Evolutionary conservation across 2,888 invertebrate species (phyloP).

Genomic region (Lithophane ornitopus): DNA sequence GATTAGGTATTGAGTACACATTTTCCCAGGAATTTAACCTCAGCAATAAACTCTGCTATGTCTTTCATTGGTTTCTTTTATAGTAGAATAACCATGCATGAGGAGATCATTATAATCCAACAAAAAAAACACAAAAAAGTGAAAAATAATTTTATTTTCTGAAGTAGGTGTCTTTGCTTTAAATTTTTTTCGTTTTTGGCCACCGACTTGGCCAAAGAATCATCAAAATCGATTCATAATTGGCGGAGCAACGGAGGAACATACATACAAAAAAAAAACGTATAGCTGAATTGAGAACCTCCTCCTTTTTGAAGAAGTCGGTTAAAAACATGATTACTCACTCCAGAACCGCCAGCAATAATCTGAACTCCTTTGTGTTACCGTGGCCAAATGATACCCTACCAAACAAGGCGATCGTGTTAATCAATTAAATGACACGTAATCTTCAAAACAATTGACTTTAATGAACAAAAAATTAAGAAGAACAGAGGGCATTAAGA

Average conservation of each 20-base stretch:
- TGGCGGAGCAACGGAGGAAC: no score
- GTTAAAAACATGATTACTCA: slow-evolving; percentile 13
- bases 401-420: slow-evolving; percentile 40
- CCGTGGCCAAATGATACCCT: slow-evolving; percentile 9
- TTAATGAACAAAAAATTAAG: slow-evolving; percentile 58
- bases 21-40: no score
- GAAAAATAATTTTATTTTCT: no score
- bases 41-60: not conserved
- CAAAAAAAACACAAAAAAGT: no score
- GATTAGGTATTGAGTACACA: no score
- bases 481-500: slow-evolving; percentile 31
- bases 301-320: no score
- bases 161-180: no score
- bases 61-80: not conserved
- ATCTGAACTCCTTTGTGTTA: slow-evolving; percentile 34
- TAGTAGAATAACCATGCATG: not conserved
- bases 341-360: not conserved
- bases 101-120: not conserved
- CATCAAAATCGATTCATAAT: no score
- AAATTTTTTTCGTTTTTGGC: no score
- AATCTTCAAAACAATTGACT: slow-evolving; percentile 54
- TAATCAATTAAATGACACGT: slow-evolving; percentile 53
- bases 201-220: no score
- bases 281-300: no score
- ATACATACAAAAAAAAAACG: no score